phyloP scores from a whole-genome alignment of 1,140 invertebrate species.

The Pollicipes pollicipes region DNA sequence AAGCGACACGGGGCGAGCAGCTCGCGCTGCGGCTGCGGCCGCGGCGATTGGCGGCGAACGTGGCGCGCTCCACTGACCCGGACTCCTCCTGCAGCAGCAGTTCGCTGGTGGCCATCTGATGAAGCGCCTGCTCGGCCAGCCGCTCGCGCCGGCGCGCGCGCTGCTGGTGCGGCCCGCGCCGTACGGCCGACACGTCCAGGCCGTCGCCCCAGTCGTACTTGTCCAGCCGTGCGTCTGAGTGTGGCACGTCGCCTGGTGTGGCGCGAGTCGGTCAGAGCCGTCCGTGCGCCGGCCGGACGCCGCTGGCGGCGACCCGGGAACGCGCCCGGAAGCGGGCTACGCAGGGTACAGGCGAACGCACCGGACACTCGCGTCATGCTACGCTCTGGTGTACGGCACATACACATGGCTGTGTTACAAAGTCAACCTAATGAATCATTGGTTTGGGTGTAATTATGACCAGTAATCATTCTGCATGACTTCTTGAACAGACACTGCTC shows the following conservation, averaged over 20 bases:
- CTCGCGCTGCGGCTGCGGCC: too few species aligned
- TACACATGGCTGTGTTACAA: too few species aligned
- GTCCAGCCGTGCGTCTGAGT: neutral
- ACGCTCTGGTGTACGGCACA: neutral
- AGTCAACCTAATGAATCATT: too few species aligned
- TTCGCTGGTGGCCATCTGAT: conserved; percentile 4
- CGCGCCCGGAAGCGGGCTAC: neutral
- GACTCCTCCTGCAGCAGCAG: neutral
- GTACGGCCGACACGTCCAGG: neutral
- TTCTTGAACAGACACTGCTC: too few species aligned
- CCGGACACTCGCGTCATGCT: neutral
- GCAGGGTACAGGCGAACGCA: conserved; percentile 1
- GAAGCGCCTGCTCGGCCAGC: neutral
- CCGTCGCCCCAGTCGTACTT: conserved; percentile 1
- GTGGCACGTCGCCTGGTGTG: neutral
- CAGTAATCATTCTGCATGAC: too few species aligned
- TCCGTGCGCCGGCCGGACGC: neutral
- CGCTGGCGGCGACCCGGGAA: neutral
- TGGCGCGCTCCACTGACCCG: neutral
- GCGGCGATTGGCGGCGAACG: too few species aligned
- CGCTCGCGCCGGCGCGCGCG: neutral
- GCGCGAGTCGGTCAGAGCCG: neutral
- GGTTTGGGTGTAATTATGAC: too few species aligned
- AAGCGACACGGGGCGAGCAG: too few species aligned
- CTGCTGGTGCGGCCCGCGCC: neutral